phyloP scores from a whole-genome alignment of 2,113 vertebrate species.

The Strix aluco region DNA sequence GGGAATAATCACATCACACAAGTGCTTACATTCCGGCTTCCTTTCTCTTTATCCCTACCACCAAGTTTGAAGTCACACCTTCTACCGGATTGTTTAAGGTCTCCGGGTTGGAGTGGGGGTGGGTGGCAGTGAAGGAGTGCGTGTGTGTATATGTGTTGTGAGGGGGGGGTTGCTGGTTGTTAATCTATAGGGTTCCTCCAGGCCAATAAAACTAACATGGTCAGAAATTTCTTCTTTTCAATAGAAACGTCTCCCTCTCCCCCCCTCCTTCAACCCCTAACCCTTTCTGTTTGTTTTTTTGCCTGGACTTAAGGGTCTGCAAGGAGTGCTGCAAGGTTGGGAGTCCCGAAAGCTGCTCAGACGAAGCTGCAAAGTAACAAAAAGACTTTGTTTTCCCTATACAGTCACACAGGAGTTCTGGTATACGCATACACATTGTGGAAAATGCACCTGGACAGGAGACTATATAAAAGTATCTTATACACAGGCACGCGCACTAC shows the following conservation, averaged over 20 bases:
- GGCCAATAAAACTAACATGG: constrained; percentile 59
- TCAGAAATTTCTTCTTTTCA: constrained; percentile 40
- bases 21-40: constrained; percentile 88
- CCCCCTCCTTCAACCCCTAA: background rate
- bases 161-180: background rate
- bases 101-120: constrained; percentile 44
- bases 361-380: background rate
- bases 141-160: background rate
- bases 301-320: background rate
- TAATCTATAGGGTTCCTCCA: constrained; percentile 63
- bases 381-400: constrained; percentile 6
- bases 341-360: background rate
- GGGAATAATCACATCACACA: constrained; percentile 99
- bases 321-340: background rate
- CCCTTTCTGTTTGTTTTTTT: constrained; percentile 11
- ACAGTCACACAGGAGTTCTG: background rate
- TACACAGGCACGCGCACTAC: fast-evolving
- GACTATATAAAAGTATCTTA: background rate
- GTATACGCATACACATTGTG: background rate
- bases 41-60: constrained; percentile 75
- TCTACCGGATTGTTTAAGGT: constrained; percentile 62
- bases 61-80: constrained; percentile 78
- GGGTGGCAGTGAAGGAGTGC: background rate
- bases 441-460: background rate
- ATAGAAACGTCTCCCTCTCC: background rate